Base-by-base conservation (phyloP, 2,888 invertebrate genomes). In the Leptinotarsa peninsularis region DNA sequence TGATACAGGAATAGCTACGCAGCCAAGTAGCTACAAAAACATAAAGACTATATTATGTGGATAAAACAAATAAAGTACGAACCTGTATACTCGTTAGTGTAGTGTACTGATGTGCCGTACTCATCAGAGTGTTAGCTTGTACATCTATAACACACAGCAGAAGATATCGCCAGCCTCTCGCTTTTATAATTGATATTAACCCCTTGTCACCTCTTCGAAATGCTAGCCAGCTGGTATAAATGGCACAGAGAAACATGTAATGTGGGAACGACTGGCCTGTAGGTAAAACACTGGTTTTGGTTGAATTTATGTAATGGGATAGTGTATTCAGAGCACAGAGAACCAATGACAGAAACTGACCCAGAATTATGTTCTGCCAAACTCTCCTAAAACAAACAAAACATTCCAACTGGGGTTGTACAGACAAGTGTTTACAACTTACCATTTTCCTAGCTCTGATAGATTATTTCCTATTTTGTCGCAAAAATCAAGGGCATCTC, bases 1-100 rank as follows among this genome's bases (percentile, higher is more conserved):
- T 4, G 96, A 95, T 14, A 94, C 94, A 0, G 96, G 95, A 73
- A 96, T 95, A 5, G 95, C 95, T 78, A 95, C 94, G 87, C 96
- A 96, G 80, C 96, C 95, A 83, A 96, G 89, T 85, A 96, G 90
- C 93, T 96, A 91, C 89, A 93, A 92, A 56, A 70, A 76, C 76
- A 71, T 3, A 33, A 14, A 33, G 4, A 63, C 15, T 43, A 77
- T 52, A 50, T 52, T 52, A 18, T 21, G 17, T 54, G 74, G n/a
- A 13, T 54, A 1, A 14, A 71, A 43, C 5, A 15, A 72, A 15
- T 15, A 3, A 68, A 4, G 49, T 67, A 66, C 84, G 74, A 84
- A 93, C 93, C 91, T 94, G 93, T 80, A 93, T 92, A 84, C 93
- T 93, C 66, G 93, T 93, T 73, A 94, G 89, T 77, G 92, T 93